phyloP scores from a whole-genome alignment of 2,113 vertebrate species.

The Crypturellus undulatus region DNA sequence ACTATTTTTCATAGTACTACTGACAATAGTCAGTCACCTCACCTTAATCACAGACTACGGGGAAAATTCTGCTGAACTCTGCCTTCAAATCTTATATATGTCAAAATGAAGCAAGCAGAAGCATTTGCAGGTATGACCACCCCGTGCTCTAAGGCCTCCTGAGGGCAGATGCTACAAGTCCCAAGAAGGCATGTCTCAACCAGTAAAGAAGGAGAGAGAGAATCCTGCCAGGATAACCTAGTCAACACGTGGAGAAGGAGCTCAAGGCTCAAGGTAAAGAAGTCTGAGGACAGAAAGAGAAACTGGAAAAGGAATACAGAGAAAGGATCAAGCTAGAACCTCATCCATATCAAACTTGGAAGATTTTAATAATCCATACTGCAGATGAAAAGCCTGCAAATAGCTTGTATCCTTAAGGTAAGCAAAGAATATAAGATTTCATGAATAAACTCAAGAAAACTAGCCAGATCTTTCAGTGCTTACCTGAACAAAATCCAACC shows the following conservation, averaged over 20 bases:
- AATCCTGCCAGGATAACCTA: neutral
- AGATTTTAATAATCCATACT: neutral
- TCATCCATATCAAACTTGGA: neutral
- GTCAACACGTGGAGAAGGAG: neutral
- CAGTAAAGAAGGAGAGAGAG: neutral
- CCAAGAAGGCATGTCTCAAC: neutral
- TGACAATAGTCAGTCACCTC: neutral
- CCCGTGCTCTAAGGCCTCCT: neutral
- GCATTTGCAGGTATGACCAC: neutral
- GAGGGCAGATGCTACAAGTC: neutral
- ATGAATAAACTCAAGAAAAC: neutral
- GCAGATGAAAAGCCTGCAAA: neutral
- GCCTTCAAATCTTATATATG: neutral
- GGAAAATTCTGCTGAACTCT: neutral
- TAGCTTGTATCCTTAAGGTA: neutral
- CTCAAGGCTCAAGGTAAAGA: neutral
- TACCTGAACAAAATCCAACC: conserved; percentile 6
- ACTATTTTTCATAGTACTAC: neutral
- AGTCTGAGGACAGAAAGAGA: neutral
- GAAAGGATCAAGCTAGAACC: neutral
- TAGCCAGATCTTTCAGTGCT: neutral
- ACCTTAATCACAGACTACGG: neutral
- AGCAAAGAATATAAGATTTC: neutral
- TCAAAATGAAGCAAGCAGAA: neutral
- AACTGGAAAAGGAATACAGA: neutral